Conservation (phyloP, 2,113 vertebrate species). For the Gymnorhina tibicen region DNA sequence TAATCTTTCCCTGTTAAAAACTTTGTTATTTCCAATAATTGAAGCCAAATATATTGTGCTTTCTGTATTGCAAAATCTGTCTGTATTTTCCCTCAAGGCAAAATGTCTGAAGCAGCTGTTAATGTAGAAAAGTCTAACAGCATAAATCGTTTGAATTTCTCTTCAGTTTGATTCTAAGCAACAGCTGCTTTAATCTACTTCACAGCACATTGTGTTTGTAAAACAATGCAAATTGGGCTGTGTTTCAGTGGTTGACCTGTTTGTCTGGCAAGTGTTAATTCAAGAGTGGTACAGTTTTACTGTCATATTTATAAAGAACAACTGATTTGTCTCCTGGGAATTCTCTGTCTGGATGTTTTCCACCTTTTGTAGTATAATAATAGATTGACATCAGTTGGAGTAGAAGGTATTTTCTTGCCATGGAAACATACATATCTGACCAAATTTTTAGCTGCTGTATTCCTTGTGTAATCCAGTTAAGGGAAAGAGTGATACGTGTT, state of each 20-base stretch:
- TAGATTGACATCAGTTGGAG: not conserved
- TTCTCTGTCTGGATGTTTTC: not conserved
- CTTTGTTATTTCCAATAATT: not conserved
- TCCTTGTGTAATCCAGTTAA: not conserved
- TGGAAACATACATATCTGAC: not conserved
- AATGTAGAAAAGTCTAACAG: conserved; percentile 17
- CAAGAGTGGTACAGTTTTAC: not conserved
- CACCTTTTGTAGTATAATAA: not conserved
- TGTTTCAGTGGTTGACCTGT: not conserved
- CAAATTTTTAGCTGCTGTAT: not conserved
- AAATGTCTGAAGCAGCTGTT: conserved; percentile 16
- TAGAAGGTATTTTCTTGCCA: not conserved
- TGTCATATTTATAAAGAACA: not conserved
- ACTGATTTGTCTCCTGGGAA: not conserved
- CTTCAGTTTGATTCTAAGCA: conserved; percentile 12
- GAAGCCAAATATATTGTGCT: not conserved
- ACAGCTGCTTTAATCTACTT: conserved; percentile 30
- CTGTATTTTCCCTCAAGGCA: not conserved
- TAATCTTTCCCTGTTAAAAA: conserved; percentile 5
- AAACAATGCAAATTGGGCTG: not conserved
- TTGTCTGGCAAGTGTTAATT: conserved; percentile 23
- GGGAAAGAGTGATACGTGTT: not conserved
- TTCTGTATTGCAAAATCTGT: not conserved
- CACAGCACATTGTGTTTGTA: not conserved
- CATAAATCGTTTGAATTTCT: not conserved